phyloP scores from a whole-genome alignment of 2,113 vertebrate genomes.

The Natator depressus region DNA sequence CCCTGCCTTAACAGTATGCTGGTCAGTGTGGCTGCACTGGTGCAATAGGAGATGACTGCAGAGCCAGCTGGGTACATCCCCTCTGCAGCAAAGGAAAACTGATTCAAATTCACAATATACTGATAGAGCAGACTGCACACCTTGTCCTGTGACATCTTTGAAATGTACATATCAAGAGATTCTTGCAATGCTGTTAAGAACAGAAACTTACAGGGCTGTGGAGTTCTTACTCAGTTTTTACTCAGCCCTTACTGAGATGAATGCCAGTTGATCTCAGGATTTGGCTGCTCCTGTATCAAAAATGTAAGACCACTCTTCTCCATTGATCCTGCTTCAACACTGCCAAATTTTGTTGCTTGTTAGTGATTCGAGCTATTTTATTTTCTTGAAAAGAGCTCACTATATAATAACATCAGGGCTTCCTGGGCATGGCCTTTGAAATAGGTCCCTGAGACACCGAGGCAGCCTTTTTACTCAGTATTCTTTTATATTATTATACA shows the following conservation, averaged over 20 bases:
- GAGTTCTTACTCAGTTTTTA: not conserved
- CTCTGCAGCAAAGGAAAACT: not conserved
- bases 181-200: not conserved
- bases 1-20: not conserved
- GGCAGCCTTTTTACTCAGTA: not conserved
- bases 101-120: not conserved
- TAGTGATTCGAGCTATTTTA: not conserved
- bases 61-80: not conserved
- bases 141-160: not conserved
- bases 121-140: too few relatives aligned
- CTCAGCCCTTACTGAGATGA: not conserved
- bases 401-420: not conserved
- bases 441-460: not conserved
- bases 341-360: not conserved
- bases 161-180: not conserved
- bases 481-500: not conserved
- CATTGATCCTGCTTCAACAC: slow-evolving; percentile 1
- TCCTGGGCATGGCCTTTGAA: not conserved
- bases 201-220: not conserved
- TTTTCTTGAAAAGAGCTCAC: not conserved
- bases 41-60: not conserved
- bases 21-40: not conserved
- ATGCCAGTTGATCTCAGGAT: not conserved
- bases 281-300: not conserved
- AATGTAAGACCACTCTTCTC: not conserved